phyloP scores from a whole-genome alignment of 2,888 invertebrate genomes.

The Apodemia mormo region DNA sequence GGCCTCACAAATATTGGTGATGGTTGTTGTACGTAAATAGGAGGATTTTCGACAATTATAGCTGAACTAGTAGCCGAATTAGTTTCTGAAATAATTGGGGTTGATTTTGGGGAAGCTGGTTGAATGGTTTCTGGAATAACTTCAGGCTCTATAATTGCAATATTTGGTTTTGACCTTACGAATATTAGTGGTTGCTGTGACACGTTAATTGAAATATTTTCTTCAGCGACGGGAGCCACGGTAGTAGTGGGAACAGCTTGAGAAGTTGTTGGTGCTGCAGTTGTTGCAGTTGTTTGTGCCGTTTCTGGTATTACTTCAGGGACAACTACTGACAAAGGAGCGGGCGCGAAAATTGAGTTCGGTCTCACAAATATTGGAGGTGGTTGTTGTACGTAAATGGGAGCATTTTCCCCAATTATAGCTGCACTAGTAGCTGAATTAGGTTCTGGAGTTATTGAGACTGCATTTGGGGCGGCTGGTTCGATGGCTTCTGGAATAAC shows the following conservation, averaged over 20 bases:
- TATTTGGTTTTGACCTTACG: neutral
- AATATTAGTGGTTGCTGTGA: neutral
- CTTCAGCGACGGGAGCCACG: too few relatives aligned
- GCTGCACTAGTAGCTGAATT: neutral
- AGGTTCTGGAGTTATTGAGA: neutral
- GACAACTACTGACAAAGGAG: neutral
- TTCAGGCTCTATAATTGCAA: neutral
- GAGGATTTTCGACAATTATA: too few relatives aligned
- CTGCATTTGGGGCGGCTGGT: neutral
- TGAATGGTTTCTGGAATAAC: neutral
- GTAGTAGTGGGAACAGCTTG: too few relatives aligned
- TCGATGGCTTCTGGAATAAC: neutral
- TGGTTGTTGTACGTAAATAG: too few relatives aligned
- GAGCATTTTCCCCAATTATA: neutral
- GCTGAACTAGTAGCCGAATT: too few relatives aligned
- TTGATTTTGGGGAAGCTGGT: neutral
- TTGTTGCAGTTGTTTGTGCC: neutral
- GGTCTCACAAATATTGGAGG: neutral
- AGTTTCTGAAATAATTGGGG: too few relatives aligned
- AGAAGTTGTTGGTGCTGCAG: neutral
- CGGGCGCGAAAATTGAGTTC: neutral
- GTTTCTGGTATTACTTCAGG: neutral
- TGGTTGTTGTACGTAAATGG: conserved; percentile 1
- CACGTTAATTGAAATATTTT: too few relatives aligned
- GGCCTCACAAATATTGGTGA: too few relatives aligned